Conservation (phyloP, 1,140 invertebrate genomes). For the Meloidogyne hapla region DNA sequence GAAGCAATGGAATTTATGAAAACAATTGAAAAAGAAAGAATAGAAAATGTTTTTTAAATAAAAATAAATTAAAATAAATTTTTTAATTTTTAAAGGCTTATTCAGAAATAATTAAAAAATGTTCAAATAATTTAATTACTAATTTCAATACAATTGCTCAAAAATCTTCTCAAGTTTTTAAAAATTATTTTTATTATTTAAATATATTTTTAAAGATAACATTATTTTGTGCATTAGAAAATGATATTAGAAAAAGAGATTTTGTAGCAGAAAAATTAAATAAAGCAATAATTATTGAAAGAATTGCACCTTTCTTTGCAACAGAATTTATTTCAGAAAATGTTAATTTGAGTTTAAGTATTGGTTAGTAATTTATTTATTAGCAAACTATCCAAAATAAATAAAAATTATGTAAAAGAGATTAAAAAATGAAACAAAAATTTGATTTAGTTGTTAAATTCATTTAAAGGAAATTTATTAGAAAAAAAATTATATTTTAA, state of each 20-base stretch:
- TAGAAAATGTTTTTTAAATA: neutral
- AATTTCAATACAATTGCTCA: constrained; percentile 10
- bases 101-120: constrained; percentile 12
- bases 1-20: constrained; percentile 48
- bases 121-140: constrained; percentile 13
- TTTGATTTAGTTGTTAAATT: no score
- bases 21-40: constrained; percentile 30
- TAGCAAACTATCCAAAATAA: no score
- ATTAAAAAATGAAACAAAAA: no score
- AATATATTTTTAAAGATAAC: constrained; percentile 6
- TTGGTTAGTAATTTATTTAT: constrained; percentile 4
- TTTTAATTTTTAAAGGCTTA: neutral
- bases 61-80: neutral
- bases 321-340: constrained; percentile 19
- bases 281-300: constrained; percentile 1
- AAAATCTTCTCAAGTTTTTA: constrained; percentile 15
- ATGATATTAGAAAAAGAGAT: constrained; percentile 6
- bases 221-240: constrained; percentile 22
- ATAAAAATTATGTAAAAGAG: no score
- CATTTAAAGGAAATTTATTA: no score
- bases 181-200: no score
- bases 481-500: no score
- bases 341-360: constrained; percentile 24
- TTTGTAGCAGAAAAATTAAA: neutral
- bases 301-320: constrained; percentile 18